Conservation (phyloP, 2,888 invertebrate species). For the Dilophus febrilis region DNA sequence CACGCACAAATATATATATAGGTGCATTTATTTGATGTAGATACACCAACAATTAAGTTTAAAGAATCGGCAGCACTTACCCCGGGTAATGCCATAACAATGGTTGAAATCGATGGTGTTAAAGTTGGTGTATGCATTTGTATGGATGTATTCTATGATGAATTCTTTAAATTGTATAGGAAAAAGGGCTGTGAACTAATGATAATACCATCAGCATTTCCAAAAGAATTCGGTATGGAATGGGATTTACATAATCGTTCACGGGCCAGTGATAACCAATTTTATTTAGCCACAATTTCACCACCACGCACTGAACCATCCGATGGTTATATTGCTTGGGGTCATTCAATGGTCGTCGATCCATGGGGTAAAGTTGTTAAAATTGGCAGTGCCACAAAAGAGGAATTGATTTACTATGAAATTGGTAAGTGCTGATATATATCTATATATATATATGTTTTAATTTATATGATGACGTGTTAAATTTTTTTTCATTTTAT, state of each 20-base stretch:
- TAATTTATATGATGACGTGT: too few relatives aligned
- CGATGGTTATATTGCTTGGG: slow-evolving; percentile 78
- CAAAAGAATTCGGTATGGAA: slow-evolving; percentile 83
- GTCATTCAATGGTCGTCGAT: slow-evolving; percentile 66
- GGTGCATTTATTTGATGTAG: slow-evolving; percentile 90
- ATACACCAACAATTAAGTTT: slow-evolving; percentile 75
- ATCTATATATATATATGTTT: too few relatives aligned
- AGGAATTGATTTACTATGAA: background rate
- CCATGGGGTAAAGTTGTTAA: slow-evolving; percentile 60
- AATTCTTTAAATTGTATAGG: slow-evolving; percentile 62
- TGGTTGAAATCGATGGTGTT: slow-evolving; percentile 48
- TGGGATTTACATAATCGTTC: slow-evolving; percentile 74
- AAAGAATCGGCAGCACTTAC: slow-evolving; percentile 72
- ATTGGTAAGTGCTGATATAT: slow-evolving; percentile 41
- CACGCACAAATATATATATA: slow-evolving; percentile 24
- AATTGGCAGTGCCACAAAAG: slow-evolving; percentile 28
- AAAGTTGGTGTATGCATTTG: slow-evolving; percentile 89
- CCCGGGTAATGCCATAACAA: slow-evolving; percentile 57
- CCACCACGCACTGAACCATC: slow-evolving; percentile 59
- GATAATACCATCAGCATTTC: slow-evolving; percentile 88
- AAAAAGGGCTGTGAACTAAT: slow-evolving; percentile 51
- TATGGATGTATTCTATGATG: slow-evolving; percentile 84
- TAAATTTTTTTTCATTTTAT: too few relatives aligned
- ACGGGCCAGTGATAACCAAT: slow-evolving; percentile 76
- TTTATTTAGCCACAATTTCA: slow-evolving; percentile 70